Evolutionary conservation across 37 sponge, comb jelly and placozoan species (phyloP), one percentile per base, ranked within the genome.

Genomic region (Halisarca cf. caerulea): DNA sequence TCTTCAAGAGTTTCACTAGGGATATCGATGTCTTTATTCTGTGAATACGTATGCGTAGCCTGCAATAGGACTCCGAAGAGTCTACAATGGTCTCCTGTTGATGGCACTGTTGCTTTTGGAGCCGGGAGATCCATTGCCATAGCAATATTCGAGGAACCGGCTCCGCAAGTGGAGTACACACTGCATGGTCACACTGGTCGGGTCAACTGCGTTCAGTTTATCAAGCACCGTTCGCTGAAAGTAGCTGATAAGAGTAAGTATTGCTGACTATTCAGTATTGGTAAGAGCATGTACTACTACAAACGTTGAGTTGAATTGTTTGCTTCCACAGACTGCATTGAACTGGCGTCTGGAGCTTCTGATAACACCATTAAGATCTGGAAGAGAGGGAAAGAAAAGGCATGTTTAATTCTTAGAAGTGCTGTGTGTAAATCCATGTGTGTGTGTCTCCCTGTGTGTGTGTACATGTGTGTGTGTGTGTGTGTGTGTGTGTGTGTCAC

Each of bases 151-250:
- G 7, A 18, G 3, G 53, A 78, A n/a, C 75, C 17, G 1, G 35
- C 33, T 66, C 30, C 73, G 9, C 27, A 27, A 7, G 51, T 40
- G 5, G 89, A 85, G 34, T 32, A 54, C 21, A 92, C 75, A 14
- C 85, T 95, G 8, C 85, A 86, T 79, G 90, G 93, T 2, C 95
- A 95, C 73, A 87, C 44, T 0, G 86, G 70, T 0, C 58, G 82
- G 7, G 95, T 95, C 39, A 95, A 95, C 75, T 95, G 95, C 84
- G 93, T 95, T 1, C 43, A 39, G 11, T 95, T 89, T 87, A 61
- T 92, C 33, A 73, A 25, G 11, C 11, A 6, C 11, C 51, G 51
- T 47, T 47, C 51, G 11, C 51, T 6, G 51, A 11, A 47, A 47
- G 51, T 14, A 47, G 11, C 6, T 47, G 11, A 47, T 14, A 11